Conservation (phyloP, 2,113 vertebrate species). For the Enhydra lutris region DNA sequence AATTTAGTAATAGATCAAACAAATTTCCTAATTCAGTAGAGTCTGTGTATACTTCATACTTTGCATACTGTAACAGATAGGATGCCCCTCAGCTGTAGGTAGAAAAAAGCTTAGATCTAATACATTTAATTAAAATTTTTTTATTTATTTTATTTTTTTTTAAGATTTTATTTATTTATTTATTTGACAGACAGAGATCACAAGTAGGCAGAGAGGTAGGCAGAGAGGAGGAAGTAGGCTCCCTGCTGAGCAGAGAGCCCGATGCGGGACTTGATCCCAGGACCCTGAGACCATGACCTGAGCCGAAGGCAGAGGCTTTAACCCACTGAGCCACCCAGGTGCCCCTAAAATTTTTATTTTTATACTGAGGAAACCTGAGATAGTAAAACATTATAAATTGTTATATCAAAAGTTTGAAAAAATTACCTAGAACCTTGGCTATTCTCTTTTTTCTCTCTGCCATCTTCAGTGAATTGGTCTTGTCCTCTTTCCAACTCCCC, state of each 20-base stretch:
- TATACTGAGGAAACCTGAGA: not conserved
- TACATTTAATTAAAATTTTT: not conserved
- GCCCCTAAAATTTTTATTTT: not conserved
- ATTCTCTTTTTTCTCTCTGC: not conserved
- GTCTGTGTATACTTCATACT: not conserved
- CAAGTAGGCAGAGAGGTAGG: too few species aligned
- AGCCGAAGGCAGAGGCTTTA: too few species aligned
- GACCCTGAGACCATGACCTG: too few species aligned
- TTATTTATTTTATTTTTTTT: not conserved
- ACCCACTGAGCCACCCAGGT: too few species aligned
- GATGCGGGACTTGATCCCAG: too few species aligned
- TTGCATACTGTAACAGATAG: not conserved
- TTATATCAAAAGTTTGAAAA: not conserved
- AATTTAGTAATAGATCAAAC: not conserved
- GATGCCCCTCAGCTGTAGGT: not conserved
- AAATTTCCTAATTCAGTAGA: not conserved
- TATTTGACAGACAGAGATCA: too few species aligned
- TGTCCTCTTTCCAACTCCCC: not conserved
- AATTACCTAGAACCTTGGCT: not conserved
- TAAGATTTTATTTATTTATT: too few species aligned
- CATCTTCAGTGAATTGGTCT: not conserved
- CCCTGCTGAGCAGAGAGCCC: too few species aligned
- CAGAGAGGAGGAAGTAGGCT: too few species aligned
- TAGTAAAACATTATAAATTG: not conserved
- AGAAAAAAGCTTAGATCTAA: not conserved